Conservation (phyloP, 2,797 vertebrate species). For the Thunnus albacares region DNA sequence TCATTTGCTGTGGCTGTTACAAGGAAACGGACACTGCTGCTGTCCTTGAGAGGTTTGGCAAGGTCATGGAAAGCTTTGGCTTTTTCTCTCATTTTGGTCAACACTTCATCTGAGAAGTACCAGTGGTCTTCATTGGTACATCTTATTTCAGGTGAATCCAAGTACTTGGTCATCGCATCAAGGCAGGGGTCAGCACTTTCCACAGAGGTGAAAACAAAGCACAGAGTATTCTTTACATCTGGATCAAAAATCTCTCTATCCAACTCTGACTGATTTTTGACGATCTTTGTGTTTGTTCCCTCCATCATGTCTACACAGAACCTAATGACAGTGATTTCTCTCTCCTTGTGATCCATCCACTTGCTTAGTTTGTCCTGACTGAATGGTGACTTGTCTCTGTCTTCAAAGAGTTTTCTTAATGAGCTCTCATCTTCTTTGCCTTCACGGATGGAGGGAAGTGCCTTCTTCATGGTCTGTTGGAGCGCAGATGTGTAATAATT, state of each 20-base stretch:
- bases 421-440: constrained; percentile 29
- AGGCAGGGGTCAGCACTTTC: constrained; percentile 9
- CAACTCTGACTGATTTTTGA: constrained; percentile 14
- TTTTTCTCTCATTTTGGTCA: not conserved
- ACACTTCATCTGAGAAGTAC: not conserved
- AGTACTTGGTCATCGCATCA: not conserved
- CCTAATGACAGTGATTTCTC: constrained; percentile 33
- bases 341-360: constrained; percentile 48
- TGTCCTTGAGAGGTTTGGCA: constrained; percentile 1
- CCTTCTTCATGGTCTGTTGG: not conserved
- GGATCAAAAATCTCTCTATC: constrained; percentile 24
- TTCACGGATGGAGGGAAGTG: constrained; percentile 37
- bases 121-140: not conserved
- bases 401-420: constrained; percentile 25
- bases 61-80: constrained; percentile 13
- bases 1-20: constrained; percentile 6
- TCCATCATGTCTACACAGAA: constrained; percentile 48
- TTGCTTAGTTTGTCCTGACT: constrained; percentile 40
- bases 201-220: constrained; percentile 44
- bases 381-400: constrained; percentile 34
- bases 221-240: constrained; percentile 15
- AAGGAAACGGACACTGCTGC: not conserved
- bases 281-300: not conserved
- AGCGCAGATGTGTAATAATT: not conserved
- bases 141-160: constrained; percentile 2